These are phyloP conservation scores for Zonitis immaculata DNA, from an alignment of 2,888 invertebrate species.

Conservation along the genomic window DNA sequence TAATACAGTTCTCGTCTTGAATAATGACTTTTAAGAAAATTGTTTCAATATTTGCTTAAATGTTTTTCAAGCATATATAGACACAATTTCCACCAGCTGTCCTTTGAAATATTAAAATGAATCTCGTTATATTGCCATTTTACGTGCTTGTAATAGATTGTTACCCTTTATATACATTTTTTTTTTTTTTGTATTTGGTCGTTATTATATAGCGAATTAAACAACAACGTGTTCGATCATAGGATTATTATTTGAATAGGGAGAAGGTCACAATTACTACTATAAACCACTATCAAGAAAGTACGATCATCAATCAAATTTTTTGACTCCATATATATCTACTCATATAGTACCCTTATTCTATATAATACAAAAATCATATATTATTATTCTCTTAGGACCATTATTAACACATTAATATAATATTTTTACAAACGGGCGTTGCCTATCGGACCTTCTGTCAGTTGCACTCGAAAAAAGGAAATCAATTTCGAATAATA, in stretches of 20 bases:
- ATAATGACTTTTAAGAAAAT: slow-evolving; percentile 31
- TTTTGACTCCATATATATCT: no score
- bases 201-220: neutral
- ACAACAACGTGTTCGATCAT: neutral
- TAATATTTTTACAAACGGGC: slow-evolving; percentile 49
- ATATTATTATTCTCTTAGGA: slow-evolving; percentile 45
- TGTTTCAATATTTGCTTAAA: slow-evolving; percentile 19
- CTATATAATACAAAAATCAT: slow-evolving; percentile 31
- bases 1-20: slow-evolving; percentile 34
- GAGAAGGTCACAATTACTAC: neutral
- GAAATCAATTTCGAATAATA: slow-evolving; percentile 40
- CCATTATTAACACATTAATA: slow-evolving; percentile 49
- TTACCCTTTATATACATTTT: neutral
- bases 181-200: neutral
- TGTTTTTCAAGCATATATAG: no score
- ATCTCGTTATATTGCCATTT: slow-evolving; percentile 22
- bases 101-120: slow-evolving; percentile 29
- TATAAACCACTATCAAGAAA: no score
- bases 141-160: slow-evolving; percentile 20
- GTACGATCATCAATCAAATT: slow-evolving; percentile 4
- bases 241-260: neutral
- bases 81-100: slow-evolving; percentile 31
- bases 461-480: slow-evolving; percentile 42
- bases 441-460: slow-evolving; percentile 47
- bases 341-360: slow-evolving; percentile 18